phyloP scores from a whole-genome alignment of 2,888 invertebrate genomes.

The Alloplasta piceator region DNA sequence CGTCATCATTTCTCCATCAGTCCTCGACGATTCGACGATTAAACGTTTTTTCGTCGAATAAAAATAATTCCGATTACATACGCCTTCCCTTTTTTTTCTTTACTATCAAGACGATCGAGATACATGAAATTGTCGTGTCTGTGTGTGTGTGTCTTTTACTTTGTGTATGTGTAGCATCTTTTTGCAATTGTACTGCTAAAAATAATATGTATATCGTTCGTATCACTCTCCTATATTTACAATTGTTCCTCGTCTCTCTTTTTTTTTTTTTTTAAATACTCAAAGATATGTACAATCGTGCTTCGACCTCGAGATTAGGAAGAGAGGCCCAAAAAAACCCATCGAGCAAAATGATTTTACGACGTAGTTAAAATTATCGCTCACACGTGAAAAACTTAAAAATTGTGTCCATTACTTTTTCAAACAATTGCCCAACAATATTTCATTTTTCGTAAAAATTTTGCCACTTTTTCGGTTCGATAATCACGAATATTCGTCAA shows the following conservation, averaged over 20 bases:
- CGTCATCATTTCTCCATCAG: neutral
- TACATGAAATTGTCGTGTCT: slow-evolving; percentile 38
- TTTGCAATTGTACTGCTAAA: slow-evolving; percentile 49
- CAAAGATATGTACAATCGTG: slow-evolving; percentile 30
- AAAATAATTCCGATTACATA: slow-evolving; percentile 1
- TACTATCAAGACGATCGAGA: slow-evolving; percentile 45
- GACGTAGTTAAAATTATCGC: no score
- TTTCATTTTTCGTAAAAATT: no score
- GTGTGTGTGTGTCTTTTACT: no score
- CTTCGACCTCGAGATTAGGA: neutral
- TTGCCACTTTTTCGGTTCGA: no score
- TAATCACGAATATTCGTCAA: no score
- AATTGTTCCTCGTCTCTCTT: slow-evolving; percentile 1
- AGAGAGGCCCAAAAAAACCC: no score
- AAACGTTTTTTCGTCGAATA: neutral
- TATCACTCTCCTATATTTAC: slow-evolving; percentile 51
- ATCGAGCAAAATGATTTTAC: no score
- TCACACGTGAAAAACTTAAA: no score
- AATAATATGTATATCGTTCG: slow-evolving; percentile 55
- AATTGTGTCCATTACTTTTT: no score
- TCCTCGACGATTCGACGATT: slow-evolving; percentile 10
- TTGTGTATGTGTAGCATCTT: slow-evolving; percentile 27
- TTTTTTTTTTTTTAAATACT: slow-evolving; percentile 17
- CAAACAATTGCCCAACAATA: no score
- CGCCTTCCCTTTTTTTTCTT: neutral